These are phyloP conservation scores for Pachyseris speciosa DNA, from an alignment of 64 coral and sea anemone species.

Conservation along the genomic window DNA sequence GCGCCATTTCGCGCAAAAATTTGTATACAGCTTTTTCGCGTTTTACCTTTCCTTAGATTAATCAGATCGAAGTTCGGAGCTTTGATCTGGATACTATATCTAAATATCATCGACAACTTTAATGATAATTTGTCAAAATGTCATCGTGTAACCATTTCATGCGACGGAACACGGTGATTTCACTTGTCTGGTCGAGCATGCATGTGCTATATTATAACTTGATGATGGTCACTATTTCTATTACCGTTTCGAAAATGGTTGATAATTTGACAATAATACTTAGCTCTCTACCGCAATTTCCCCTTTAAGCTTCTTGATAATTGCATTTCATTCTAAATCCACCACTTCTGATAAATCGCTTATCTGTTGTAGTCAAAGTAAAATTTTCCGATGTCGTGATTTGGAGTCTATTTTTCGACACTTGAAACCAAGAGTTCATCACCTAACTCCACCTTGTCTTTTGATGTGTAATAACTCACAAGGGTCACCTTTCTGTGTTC, in stretches of 20 bases:
- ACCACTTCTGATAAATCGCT: not conserved
- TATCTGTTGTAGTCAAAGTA: not conserved
- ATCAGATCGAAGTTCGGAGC: not conserved
- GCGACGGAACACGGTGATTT: not conserved
- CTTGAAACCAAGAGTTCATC: not conserved
- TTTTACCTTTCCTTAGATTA: not conserved
- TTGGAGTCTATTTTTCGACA: not conserved
- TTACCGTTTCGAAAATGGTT: not conserved
- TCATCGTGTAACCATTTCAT: not conserved
- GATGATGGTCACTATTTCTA: not conserved
- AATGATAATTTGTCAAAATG: not conserved
- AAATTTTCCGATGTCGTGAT: not conserved
- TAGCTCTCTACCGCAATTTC: not conserved
- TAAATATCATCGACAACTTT: not conserved
- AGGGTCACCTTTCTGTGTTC: not conserved
- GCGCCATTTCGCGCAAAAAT: slow-evolving; percentile 12
- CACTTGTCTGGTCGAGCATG: not conserved
- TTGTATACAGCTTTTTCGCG: not conserved
- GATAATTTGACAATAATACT: not conserved
- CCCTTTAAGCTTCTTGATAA: not conserved
- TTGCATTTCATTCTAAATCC: not conserved
- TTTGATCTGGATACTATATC: not conserved
- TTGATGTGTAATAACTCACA: not conserved
- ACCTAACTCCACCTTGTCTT: not conserved
- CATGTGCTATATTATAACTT: not conserved